Conservation (phyloP, 2,797 vertebrate genomes). For the Erpetoichthys calabaricus region DNA sequence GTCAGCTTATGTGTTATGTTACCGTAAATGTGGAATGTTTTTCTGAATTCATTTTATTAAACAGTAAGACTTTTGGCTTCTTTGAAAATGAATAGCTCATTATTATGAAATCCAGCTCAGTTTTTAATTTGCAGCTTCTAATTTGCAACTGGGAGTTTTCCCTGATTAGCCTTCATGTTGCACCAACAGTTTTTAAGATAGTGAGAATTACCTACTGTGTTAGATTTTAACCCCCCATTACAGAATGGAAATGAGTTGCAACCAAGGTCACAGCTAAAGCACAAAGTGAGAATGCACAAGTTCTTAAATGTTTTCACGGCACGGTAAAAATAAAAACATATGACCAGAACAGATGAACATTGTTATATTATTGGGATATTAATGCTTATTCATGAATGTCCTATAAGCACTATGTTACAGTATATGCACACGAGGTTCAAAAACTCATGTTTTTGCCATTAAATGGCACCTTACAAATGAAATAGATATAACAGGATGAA, state of each 20-base stretch:
- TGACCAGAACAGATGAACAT: conserved; percentile 59
- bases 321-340: conserved; percentile 23
- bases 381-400: conserved; percentile 61
- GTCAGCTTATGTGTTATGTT: no score
- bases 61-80: conserved; percentile 40
- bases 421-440: no score
- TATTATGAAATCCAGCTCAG: conserved; percentile 42
- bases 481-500: no score
- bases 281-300: conserved; percentile 51
- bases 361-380: conserved; percentile 58
- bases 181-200: conserved; percentile 90
- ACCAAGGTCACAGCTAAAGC: conserved; percentile 65
- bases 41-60: conserved; percentile 7
- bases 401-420: no score
- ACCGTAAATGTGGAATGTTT: no score
- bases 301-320: conserved; percentile 53
- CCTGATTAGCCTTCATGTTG: conserved; percentile 82
- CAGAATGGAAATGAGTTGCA: conserved; percentile 70
- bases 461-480: no score
- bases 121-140: conserved; percentile 97
- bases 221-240: conserved; percentile 77
- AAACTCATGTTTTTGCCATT: no score
- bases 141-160: conserved; percentile 82
- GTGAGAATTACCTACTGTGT: conserved; percentile 93
- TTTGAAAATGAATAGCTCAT: conserved; percentile 42